Base-by-base conservation (phyloP, 2,888 invertebrate species). In the Drosophila formosana region DNA sequence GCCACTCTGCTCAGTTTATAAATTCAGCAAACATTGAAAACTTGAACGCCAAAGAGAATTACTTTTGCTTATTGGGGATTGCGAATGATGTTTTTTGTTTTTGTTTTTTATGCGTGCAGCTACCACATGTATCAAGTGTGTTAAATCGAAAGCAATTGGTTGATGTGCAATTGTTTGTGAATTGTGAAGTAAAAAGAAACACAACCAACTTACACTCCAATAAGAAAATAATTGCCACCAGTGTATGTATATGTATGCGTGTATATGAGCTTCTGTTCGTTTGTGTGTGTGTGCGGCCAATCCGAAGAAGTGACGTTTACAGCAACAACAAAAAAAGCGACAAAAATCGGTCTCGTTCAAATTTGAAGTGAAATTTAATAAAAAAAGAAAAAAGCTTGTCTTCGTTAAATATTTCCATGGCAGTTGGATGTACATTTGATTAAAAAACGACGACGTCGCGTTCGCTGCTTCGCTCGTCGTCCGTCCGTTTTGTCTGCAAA, bases 261-360 rank as follows among this genome's bases (percentile, higher is more conserved):
- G 47, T 63, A 37, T 51, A 41, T 50, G 49, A 25, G 50, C 25
- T 45, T 70, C 62, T 70, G 64, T 66, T 18, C 49, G 67, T 68
- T 64, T 68, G 66, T 86, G 69, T 68, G 66, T 70, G 66, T 70
- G 67, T 86, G 69, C 56, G 74, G 65, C 47, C 53, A 76, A 63
- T 43, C 72, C 53, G 45, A 75, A 80, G 55, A 80, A 78, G 83
- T 81, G 87, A 86, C 87, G 87, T 82, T 82, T 86, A 77, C 87
- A 82, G 66, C 65, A 66, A 64, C 53, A 62, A 66, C 70, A 37
- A 37, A 37, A 37, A 18, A 34, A 64, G 53, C 55, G 64, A 74
- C 30, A 53, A 82, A 72, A 75, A 63, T 78, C 63, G 68, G 84
- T 81, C 58, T 84, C 66, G 60, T 78, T 68, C 55, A 82, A 80